Evolutionary conservation across 1,140 invertebrate species (phyloP), one percentile per base, ranked within the genome.

Genomic region (Araneus ventricosus): DNA sequence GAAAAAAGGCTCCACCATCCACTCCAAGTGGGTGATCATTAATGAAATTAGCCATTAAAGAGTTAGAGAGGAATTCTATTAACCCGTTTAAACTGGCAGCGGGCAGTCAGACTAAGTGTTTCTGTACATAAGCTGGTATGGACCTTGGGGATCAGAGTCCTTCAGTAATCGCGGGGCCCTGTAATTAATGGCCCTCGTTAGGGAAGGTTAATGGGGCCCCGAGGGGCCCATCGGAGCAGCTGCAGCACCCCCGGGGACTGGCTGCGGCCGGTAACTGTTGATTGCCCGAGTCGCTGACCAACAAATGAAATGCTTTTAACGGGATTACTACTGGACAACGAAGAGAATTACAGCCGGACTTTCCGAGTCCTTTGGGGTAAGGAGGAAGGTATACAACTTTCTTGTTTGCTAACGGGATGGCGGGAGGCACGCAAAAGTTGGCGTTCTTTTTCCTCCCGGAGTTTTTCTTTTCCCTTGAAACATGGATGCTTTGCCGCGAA

Each of bases 271-370:
- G 92, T 93, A 93, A 93, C 92, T 93, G 92, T 93, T 93, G 92
- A 93, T 93, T 93, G 92, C 67, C 87, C 52, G 79, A 89, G 70
- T 89, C 92, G 85, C 92, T 93, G 92, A 93, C 92, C 92, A 93
- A 93, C 92, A 93, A 93, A 93, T 93, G 92, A 93, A 93, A 93
- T 93, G 92, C 92, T 93, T 93, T 93, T 93, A 93, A 93, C 92
- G 92, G 87, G 87, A 93, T 93, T 93, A 93, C 92, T 79, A 37
- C 91, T 63, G 91, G 91, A 93, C 85, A 93, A 59, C n/a, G 91
- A 37, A 93, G 67, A 93, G 91, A 93, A 93, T 93, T 93, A 93
- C 91, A 87, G 67, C 22, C 90, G 84, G 91, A 93, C 91, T 87
- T 91, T 79, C 24, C 52, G 59, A 45, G 67, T 27, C 82, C 82